Evolutionary conservation across 2,113 vertebrate species (phyloP), one percentile per base, ranked within the genome.

Genomic region (Neomonachus schauinslandi): DNA sequence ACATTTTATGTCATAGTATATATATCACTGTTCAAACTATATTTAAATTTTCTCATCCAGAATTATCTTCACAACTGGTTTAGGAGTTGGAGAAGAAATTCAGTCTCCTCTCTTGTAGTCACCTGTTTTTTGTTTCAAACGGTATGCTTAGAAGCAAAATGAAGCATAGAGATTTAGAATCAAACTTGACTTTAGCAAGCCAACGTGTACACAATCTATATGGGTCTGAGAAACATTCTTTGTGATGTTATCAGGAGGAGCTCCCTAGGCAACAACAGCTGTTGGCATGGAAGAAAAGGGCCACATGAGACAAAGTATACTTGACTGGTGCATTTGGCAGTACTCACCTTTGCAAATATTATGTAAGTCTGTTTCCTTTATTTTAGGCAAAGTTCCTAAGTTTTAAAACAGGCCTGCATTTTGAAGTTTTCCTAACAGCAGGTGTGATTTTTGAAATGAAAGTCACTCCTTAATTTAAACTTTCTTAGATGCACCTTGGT

Each of bases 241-340:
- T 76, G 65, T 93, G 94, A 93, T 77, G 57, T 69, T 96, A 91
- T 55, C 82, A 93, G 83, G 55, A 96, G 72, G 51, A 87, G 63
- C 79, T 97, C 89, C 82, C 96, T 91, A 83, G 97, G 91, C 97
- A 96, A 98, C 96, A 80, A 31, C 81, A 96, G 91, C 59, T 79
- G 77, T 79, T 96, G 95, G 67, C 51, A 19, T 42, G 61, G 88
- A 93, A 94, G 88, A 53, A 90, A 93, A 92, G 51, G 26, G 89
- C 84, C 85, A 82, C 80, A 51, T 0, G 85, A 97, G 79, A 84
- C 77, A 96, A 97, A 94, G 88, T 51, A 55, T 49, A 55, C 65
- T 53, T 88, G 61, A 89, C 80, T 42, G 55, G 31, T 74, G 8
- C 10, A 24, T 86, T 69, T 82, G 51, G 26, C 49, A 36, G 53